A percentile compares a stretch with the other conserved stretches of the same genome.
These are phyloP conservation scores for Drosophila neonasuta DNA, from an alignment of 2,888 invertebrate species.

Conservation along the genomic window DNA sequence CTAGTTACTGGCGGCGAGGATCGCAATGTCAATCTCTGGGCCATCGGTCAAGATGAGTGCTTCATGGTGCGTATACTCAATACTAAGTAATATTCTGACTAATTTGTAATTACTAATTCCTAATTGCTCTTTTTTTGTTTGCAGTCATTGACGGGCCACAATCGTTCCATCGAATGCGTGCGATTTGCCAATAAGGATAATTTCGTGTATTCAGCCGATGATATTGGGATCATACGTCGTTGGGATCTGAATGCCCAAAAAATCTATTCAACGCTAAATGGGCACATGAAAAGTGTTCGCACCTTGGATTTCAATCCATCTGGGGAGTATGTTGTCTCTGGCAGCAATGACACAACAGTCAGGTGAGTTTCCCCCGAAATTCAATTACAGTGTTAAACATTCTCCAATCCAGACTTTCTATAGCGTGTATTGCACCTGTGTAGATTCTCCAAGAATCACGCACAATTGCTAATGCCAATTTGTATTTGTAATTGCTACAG, in stretches of 20 bases:
- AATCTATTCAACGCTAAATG: conserved; percentile 81
- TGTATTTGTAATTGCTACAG: not conserved
- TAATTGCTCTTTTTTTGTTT: conserved; percentile 44
- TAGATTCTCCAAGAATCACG: not conserved
- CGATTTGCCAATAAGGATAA: conserved; percentile 97
- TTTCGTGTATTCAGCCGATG: conserved; percentile 96
- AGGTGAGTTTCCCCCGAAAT: conserved; percentile 64
- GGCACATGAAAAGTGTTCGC: conserved; percentile 91
- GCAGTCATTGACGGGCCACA: conserved; percentile 95
- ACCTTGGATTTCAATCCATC: conserved; percentile 98
- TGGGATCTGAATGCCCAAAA: conserved; percentile 94
- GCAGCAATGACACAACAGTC: conserved; percentile 92
- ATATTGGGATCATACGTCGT: conserved; percentile 95
- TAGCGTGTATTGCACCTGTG: conserved; percentile 7
- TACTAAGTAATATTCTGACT: not conserved
- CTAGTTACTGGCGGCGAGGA: conserved; percentile 92
- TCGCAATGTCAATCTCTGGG: conserved; percentile 98
- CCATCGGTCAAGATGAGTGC: conserved; percentile 96
- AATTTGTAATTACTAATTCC: not conserved
- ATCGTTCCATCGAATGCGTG: conserved; percentile 96
- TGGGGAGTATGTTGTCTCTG: conserved; percentile 96
- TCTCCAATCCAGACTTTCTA: not conserved
- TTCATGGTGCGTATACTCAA: conserved; percentile 88
- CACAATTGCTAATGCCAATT: not conserved
- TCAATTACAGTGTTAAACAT: not conserved